Conservation (phyloP, 2,888 invertebrate species). For the Dromius quadrimaculatus region DNA sequence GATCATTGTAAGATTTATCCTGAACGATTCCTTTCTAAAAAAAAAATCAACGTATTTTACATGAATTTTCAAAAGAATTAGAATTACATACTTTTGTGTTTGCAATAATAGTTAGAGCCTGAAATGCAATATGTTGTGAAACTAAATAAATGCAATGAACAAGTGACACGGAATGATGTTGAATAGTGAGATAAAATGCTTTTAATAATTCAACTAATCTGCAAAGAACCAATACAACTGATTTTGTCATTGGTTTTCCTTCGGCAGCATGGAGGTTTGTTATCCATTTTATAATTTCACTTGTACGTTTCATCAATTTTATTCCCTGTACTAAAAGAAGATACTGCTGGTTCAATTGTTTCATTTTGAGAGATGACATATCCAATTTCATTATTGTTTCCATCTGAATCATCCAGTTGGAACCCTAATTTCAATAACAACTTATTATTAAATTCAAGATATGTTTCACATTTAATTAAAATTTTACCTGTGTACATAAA, state of each 20-base stretch:
- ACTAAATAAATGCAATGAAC: constrained; percentile 81
- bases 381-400: constrained; percentile 68
- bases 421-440: constrained; percentile 13
- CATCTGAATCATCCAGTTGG: constrained; percentile 74
- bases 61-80: constrained; percentile 4
- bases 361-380: constrained; percentile 67
- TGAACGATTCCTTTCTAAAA: constrained; percentile 71
- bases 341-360: constrained; percentile 70
- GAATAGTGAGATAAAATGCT: constrained; percentile 78
- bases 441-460: background rate
- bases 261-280: constrained; percentile 78
- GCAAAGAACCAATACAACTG: constrained; percentile 80
- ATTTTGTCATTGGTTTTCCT: constrained; percentile 82
- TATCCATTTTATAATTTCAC: constrained; percentile 71
- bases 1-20: constrained; percentile 75
- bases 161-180: constrained; percentile 76
- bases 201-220: constrained; percentile 86
- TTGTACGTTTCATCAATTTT: constrained; percentile 65
- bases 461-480: constrained; percentile 64
- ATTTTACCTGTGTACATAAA: constrained; percentile 65
- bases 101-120: constrained; percentile 76
- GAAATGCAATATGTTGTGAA: constrained; percentile 83
- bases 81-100: constrained; percentile 72
- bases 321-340: constrained; percentile 70
- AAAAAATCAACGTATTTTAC: constrained; percentile 35